Evolutionary conservation across 92 coral and sea anemone species (phyloP).

Genomic region (Scolanthus callimorphus): DNA sequence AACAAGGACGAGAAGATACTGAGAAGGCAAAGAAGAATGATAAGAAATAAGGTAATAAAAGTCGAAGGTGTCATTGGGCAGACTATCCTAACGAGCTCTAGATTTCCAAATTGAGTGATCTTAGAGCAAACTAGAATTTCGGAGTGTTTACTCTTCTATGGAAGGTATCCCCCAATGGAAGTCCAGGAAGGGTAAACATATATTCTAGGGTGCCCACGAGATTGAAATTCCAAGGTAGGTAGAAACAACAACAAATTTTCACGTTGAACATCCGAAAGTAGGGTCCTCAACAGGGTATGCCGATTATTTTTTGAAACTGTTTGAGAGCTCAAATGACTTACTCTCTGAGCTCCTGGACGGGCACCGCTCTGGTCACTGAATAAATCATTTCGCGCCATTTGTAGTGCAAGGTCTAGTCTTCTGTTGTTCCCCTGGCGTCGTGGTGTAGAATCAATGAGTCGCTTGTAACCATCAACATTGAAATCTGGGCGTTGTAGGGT

Average conservation of each 20-base stretch:
- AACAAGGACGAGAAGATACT: conserved; percentile 29
- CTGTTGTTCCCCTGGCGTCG: conserved; percentile 51
- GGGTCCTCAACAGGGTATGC: neutral
- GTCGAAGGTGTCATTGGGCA: no score
- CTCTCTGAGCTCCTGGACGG: conserved; percentile 14
- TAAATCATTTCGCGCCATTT: conserved; percentile 17
- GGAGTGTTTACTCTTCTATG: no score
- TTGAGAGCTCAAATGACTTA: neutral
- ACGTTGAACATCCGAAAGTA: no score
- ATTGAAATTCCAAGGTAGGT: no score
- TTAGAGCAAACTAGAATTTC: no score
- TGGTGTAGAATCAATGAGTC: conserved; percentile 30
- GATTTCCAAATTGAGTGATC: no score
- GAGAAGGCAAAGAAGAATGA: neutral
- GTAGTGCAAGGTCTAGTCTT: conserved; percentile 37
- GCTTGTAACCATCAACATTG: conserved; percentile 24
- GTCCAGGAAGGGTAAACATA: no score
- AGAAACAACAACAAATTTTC: no score
- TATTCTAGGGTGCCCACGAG: no score
- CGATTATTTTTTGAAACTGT: neutral
- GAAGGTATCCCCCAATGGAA: no score
- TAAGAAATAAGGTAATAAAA: no score
- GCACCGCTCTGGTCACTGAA: conserved; percentile 20
- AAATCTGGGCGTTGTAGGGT: conserved; percentile 43
- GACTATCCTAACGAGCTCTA: no score